Evolutionary conservation across 2,113 vertebrate species (phyloP), one percentile per base, ranked within the genome.

Genomic region (Chelonoidis abingdonii): DNA sequence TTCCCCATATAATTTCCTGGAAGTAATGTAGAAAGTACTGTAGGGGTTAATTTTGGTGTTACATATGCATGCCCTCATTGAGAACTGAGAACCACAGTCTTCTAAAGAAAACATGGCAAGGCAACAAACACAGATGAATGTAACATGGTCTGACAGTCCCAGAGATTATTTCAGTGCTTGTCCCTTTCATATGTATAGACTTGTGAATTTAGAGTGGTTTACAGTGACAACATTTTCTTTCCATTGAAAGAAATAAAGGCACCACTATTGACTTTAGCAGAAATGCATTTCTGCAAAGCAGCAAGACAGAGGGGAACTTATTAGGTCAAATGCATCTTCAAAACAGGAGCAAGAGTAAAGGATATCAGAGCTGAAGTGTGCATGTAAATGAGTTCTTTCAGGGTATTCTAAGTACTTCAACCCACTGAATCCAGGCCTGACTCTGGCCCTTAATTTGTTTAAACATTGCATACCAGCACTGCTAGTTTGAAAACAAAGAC

Each of bases 31-130:
- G 76, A 50, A 79, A 10, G 72, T 1, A 2, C 3, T 35, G 12
- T 83, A 57, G 2, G 17, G 47, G 12, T 62, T 5, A 52, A 21
- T 5, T 44, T 16, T 31, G 10, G 24, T n/a, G 47, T 47, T n/a
- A 38, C n/a, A 81, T 83, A 8, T 84, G 57, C 21, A 53, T 29
- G 10, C 13, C 44, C 31, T 53, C 59, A 84, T 38, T 0, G 0
- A 14, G 56, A 1, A 1, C 88, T 53, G 49, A 44, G n/a, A 89
- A 72, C 1, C 44, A 62, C 29, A 62, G 31, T 1, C 27, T 44
- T 72, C 57, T 49, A 78, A 53, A 93, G 79, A 47, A n/a, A 86
- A n/a, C n/a, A 49, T 54, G 59, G 31, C 47, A 91, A 80, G 92
- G 59, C 86, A 88, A 81, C 1, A 35, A 76, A 17, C 1, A 17